phyloP scores from a whole-genome alignment of 2,797 vertebrate genomes.

The Esox masquinongy region DNA sequence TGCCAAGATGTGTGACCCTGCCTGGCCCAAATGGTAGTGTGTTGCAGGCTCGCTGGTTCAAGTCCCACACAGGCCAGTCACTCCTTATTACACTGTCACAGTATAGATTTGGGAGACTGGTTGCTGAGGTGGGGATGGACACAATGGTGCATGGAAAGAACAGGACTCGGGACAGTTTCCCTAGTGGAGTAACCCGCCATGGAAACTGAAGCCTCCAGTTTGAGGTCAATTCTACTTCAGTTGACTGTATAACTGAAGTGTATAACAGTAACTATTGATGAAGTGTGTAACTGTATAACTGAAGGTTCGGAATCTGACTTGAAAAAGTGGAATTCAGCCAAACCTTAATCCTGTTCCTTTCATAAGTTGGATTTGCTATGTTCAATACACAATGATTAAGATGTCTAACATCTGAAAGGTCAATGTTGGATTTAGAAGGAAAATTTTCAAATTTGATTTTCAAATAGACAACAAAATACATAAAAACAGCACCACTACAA shows the following conservation, averaged over 20 bases:
- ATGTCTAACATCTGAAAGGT: constrained; percentile 30
- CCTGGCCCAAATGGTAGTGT: background rate
- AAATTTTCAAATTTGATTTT: constrained; percentile 33
- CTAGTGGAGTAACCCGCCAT: background rate
- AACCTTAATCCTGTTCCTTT: background rate
- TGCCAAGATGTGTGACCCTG: background rate
- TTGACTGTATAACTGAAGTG: background rate
- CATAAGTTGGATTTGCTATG: background rate
- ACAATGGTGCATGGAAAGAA: background rate
- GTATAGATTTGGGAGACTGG: background rate
- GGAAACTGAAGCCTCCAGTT: background rate
- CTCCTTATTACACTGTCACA: background rate
- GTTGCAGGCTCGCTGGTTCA: constrained; percentile 8
- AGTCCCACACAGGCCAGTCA: background rate
- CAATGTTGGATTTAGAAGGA: constrained; percentile 38
- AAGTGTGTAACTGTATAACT: background rate
- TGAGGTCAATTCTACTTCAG: background rate
- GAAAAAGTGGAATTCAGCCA: background rate
- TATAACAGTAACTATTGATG: background rate
- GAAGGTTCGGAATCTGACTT: background rate
- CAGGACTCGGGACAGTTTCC: background rate
- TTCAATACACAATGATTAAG: constrained; percentile 45
- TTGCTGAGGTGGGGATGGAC: background rate
- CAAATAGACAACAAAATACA: constrained; percentile 52
- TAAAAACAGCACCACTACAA: constrained; percentile 38